Base-by-base conservation (phyloP, 1,140 invertebrate species). In the Atta colombica region DNA sequence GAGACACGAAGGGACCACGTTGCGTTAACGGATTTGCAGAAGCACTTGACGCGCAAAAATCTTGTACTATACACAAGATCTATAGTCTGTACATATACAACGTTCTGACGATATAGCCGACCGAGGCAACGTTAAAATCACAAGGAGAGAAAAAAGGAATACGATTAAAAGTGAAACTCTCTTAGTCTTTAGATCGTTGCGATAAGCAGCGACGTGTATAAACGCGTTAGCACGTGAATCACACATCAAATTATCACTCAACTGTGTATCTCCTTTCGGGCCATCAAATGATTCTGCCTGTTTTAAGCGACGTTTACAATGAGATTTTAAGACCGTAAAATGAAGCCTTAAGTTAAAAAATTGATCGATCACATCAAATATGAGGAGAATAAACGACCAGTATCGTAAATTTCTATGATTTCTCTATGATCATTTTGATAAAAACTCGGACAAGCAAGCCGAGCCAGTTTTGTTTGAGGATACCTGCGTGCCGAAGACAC, bases 1-100 rank as follows among this genome's bases (percentile, higher is more conserved):
- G 86, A 89, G 90, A 85, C 88, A 82, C 85, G 85, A 84, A 87
- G 80, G 55, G 55, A 82, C 25, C n/a, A 16, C 80, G 14, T 75
- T 84, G 80, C 55, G 39, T 84, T 61, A 71, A 51, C 69, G 39
- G 69, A 75, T 84, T 81, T 49, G 81, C 77, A 63, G 58, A 72
- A 6, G 39, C 28, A 71, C 82, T 85, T 68, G 65, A 81, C 39
- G 28, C 6, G 12, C 55, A 60, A 69, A 51, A 53, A 21, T 65
- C 39, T 31, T 65, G 12, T 3, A 45, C 60, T 39, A 12, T 71
- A 49, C n/a, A 21, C n/a, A 51, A 72, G 14, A 75, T 28, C 39
- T 49, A 49, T 25, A 25, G 66, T 25, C 39, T 25, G 14, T n/a
- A 12, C 3, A 7, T 35, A n/a, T 3, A 53, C 16, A n/a, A 35